phyloP scores from a whole-genome alignment of 2,888 invertebrate genomes.

The Glyphotaelius pellucidus region DNA sequence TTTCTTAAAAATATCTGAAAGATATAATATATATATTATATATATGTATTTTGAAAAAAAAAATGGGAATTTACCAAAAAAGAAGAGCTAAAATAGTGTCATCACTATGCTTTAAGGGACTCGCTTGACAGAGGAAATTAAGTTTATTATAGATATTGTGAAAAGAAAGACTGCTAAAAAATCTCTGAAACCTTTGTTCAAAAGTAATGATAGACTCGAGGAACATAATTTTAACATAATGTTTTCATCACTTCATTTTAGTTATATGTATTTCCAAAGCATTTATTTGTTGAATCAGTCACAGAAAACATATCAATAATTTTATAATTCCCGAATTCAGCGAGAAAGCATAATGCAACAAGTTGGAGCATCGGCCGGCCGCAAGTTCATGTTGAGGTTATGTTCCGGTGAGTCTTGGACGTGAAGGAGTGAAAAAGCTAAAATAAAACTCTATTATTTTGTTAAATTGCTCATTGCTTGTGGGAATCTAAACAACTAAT shows the following conservation, averaged over 20 bases:
- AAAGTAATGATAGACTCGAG: not conserved
- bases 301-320: not conserved
- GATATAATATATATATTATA: not conserved
- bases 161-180: constrained; percentile 2
- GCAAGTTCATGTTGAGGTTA: not conserved
- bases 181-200: constrained; percentile 2
- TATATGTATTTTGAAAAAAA: not conserved
- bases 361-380: not conserved
- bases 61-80: not conserved
- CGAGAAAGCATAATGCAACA: not conserved
- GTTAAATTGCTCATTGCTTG: constrained; percentile 24
- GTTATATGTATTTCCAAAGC: not conserved
- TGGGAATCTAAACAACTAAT: constrained; percentile 7
- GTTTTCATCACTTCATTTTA: not conserved
- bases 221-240: constrained; percentile 18
- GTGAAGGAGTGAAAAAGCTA: not conserved
- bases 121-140: not conserved
- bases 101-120: not conserved
- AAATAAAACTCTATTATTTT: constrained; percentile 8
- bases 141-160: not conserved
- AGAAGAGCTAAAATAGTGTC: not conserved
- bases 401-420: constrained; percentile 1
- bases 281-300: not conserved
- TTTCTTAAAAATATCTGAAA: not conserved
- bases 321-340: not conserved